These are phyloP conservation scores for Sibirionetta formosa DNA, from an alignment of 2,797 vertebrate species.

Conservation along the genomic window DNA sequence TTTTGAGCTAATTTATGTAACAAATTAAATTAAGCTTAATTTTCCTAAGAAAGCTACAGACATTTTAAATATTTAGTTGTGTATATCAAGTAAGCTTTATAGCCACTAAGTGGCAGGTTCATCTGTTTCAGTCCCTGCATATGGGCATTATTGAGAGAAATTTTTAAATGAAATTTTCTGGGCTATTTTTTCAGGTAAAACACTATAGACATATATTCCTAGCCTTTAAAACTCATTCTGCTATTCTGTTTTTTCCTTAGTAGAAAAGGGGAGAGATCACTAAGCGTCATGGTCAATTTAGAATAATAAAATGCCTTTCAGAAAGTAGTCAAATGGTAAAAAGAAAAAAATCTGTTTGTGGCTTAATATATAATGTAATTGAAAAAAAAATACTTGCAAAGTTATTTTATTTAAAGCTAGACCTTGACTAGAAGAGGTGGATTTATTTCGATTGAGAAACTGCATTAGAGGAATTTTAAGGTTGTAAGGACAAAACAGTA, in stretches of 20 bases:
- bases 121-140: not conserved
- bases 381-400: constrained; percentile 13
- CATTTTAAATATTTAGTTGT: not conserved
- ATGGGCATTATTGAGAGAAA: not conserved
- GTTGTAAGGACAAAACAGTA: not conserved
- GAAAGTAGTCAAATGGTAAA: constrained; percentile 46
- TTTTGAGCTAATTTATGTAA: not conserved
- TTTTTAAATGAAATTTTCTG: constrained; percentile 2
- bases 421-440: not conserved
- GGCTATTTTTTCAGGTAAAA: not conserved
- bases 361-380: constrained; percentile 41
- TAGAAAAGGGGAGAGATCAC: constrained; percentile 54
- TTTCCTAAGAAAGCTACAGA: not conserved
- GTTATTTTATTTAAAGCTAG: constrained; percentile 49
- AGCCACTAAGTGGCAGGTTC: not conserved
- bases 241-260: not conserved
- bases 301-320: constrained; percentile 74
- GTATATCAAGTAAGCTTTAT: constrained; percentile 29
- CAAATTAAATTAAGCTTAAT: constrained; percentile 8
- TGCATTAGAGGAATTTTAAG: constrained; percentile 5
- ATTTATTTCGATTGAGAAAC: not conserved
- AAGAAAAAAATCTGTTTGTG: constrained; percentile 57
- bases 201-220: constrained; percentile 6
- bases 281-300: constrained; percentile 76
- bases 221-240: constrained; percentile 62